A percentile compares a stretch with the other conserved stretches of the same genome.
phyloP scores from a whole-genome alignment of 2,113 vertebrate genomes.

The Potamarius usumacintae region DNA sequence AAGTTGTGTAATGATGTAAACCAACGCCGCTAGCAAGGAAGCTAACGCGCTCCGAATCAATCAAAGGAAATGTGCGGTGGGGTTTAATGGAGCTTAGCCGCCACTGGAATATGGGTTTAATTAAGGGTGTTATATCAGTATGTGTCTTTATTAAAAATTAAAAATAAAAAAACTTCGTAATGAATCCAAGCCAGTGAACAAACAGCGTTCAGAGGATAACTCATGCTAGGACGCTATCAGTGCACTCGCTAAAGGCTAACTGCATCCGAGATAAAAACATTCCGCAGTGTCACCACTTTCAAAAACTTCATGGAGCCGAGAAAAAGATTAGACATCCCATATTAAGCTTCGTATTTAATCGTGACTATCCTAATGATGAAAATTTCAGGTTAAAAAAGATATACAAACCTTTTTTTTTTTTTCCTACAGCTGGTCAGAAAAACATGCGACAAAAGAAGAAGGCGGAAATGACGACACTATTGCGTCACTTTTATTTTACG shows the following conservation, averaged over 20 bases:
- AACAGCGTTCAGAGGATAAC: neutral
- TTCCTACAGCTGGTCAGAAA: conserved; percentile 53
- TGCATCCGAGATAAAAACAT: conserved; percentile 24
- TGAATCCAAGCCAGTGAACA: too few species aligned
- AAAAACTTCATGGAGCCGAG: neutral
- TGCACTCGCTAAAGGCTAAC: neutral
- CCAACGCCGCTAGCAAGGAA: neutral
- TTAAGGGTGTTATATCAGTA: neutral
- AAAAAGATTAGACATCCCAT: neutral
- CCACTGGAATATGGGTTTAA: too few species aligned
- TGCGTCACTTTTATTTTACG: conserved; percentile 60
- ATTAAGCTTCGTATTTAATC: neutral
- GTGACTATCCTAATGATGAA: too few species aligned
- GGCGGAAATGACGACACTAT: conserved; percentile 59
- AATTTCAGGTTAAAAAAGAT: neutral
- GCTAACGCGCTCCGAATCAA: neutral
- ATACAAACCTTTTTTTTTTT: conserved; percentile 59
- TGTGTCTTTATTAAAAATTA: neutral
- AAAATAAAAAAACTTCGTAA: neutral
- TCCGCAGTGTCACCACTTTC: conserved; percentile 30
- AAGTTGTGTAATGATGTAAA: neutral
- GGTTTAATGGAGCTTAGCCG: neutral
- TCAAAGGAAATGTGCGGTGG: neutral
- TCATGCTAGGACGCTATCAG: neutral
- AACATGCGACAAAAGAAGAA: conserved; percentile 68